phyloP scores from a whole-genome alignment of 2,797 vertebrate species.

The Microctenopoma stevenorrisi region DNA sequence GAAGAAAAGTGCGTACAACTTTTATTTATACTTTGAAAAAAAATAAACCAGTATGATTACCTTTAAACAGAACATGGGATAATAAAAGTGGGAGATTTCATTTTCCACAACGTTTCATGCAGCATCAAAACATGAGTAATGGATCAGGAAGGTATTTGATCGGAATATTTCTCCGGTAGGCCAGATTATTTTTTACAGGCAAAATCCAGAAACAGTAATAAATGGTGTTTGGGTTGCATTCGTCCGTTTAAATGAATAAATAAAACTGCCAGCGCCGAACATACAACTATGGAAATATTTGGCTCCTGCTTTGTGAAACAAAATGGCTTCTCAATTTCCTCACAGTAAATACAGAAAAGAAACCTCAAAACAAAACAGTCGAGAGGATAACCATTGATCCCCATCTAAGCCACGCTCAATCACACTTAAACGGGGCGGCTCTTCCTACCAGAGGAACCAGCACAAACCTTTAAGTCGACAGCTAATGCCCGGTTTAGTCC shows the following conservation, averaged over 20 bases:
- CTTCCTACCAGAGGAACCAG: slow-evolving; percentile 82
- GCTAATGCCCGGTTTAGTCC: slow-evolving; percentile 85
- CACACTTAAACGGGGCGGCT: slow-evolving; percentile 83
- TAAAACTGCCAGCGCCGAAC: slow-evolving; percentile 51
- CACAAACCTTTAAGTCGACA: slow-evolving; percentile 85
- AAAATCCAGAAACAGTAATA: slow-evolving; percentile 32
- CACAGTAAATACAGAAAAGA: slow-evolving; percentile 78
- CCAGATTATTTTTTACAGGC: slow-evolving; percentile 6
- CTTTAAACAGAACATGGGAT: too few species aligned
- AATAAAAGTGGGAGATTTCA: too few species aligned
- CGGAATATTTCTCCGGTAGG: slow-evolving; percentile 1
- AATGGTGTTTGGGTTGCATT: slow-evolving; percentile 28
- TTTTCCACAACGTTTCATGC: too few species aligned
- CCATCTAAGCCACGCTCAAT: slow-evolving; percentile 85
- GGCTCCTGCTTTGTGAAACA: slow-evolving; percentile 74
- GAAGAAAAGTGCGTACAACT: background rate
- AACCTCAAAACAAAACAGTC: slow-evolving; percentile 83
- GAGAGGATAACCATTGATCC: slow-evolving; percentile 87
- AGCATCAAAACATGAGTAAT: background rate
- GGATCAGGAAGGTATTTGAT: too few species aligned
- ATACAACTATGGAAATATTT: slow-evolving; percentile 76
- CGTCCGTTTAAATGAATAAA: slow-evolving; percentile 65
- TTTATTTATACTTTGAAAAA: background rate
- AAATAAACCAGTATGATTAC: too few species aligned
- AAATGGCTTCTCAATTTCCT: slow-evolving; percentile 74